A percentile compares a stretch with the other conserved stretches of the same genome.
These are phyloP conservation scores for Drosophila obscura DNA, from an alignment of 1,140 invertebrate genomes.

Conservation along the genomic window DNA sequence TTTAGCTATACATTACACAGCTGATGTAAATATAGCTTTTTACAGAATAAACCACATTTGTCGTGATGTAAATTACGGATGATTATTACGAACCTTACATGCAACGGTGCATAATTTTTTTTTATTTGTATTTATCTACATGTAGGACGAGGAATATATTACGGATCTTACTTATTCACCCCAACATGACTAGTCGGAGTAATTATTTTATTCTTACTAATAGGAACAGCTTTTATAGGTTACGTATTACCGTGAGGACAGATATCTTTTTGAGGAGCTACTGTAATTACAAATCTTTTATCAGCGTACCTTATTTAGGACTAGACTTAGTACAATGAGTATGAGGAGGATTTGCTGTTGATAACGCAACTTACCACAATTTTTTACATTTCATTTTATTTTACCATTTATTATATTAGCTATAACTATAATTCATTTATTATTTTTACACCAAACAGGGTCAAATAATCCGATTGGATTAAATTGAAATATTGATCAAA, in stretches of 20 bases:
- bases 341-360: conserved; percentile 89
- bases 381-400: conserved; percentile 88
- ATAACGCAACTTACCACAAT: conserved; percentile 87
- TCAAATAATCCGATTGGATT: conserved; percentile 87
- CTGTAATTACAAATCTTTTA: conserved; percentile 89
- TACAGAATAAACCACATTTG: conserved; percentile 85
- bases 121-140: conserved; percentile 84
- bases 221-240: conserved; percentile 88
- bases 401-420: conserved; percentile 87
- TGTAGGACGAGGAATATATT: conserved; percentile 45
- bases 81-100: conserved; percentile 86
- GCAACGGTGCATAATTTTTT: conserved; percentile 86
- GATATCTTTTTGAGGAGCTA: conserved; percentile 90
- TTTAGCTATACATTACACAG: conserved; percentile 84
- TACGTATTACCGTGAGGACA: conserved; percentile 89
- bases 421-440: conserved; percentile 86
- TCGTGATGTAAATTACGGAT: conserved; percentile 85
- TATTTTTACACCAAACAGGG: conserved; percentile 87
- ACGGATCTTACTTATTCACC: conserved; percentile 37
- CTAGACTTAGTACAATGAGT: conserved; percentile 86
- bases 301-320: conserved; percentile 88
- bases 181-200: conserved; percentile 85
- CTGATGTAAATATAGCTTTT: conserved; percentile 86
- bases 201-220: conserved; percentile 86
- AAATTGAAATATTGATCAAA: conserved; percentile 86